Percentiles rank a stretch among this genome's conserved stretches.
Evolutionary conservation across 2,888 invertebrate genomes (phyloP).

Genomic region (Camponotus fellah): DNA sequence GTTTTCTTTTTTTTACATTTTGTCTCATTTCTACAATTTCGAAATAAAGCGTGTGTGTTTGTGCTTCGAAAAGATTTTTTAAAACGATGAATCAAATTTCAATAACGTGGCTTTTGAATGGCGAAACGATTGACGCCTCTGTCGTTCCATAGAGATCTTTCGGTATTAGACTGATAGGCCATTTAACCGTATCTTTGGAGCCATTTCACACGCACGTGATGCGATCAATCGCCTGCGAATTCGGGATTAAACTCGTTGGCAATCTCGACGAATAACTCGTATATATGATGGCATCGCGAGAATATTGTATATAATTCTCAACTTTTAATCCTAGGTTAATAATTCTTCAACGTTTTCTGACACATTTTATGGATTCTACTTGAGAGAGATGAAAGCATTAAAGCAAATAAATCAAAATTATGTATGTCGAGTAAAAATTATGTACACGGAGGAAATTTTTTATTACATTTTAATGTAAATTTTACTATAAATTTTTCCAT

Average conservation of each 20-base stretch:
- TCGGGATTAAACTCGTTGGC: neutral
- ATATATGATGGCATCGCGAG: neutral
- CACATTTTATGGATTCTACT: neutral
- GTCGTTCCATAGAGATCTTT: conserved; percentile 5
- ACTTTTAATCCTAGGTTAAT: neutral
- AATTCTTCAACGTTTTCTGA: neutral
- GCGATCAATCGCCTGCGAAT: conserved; percentile 16
- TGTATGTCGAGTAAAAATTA: neutral
- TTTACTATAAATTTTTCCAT: neutral
- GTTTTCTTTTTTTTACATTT: neutral
- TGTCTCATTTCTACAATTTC: neutral
- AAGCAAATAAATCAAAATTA: neutral
- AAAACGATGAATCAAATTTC: conserved; percentile 5
- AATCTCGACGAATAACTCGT: neutral
- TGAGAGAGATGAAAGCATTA: neutral
- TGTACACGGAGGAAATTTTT: neutral
- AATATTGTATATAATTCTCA: neutral
- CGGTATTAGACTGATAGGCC: neutral
- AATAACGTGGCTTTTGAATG: conserved; percentile 14
- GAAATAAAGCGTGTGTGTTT: neutral
- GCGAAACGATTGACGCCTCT: neutral
- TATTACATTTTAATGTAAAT: neutral
- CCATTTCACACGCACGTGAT: conserved; percentile 27
- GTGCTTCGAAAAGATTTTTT: neutral
- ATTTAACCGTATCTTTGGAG: conserved; percentile 25